Evolutionary conservation across 2,113 vertebrate genomes (phyloP).

Genomic region (Stigmatopora nigra): DNA sequence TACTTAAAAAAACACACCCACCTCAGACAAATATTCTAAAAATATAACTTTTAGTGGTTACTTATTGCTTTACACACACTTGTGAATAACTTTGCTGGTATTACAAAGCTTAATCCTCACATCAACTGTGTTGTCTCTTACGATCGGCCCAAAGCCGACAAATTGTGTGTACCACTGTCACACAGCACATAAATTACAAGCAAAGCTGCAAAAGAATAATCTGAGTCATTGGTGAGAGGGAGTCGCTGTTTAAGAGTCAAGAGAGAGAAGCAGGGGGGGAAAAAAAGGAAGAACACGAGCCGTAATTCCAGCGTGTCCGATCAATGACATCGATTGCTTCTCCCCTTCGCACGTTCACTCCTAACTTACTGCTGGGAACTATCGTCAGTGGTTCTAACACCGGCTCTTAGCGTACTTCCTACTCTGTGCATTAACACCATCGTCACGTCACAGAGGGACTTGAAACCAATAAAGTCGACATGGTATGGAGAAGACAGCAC

Average conservation of each 20-base stretch:
- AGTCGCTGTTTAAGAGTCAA: background rate
- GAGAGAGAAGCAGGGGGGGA: background rate
- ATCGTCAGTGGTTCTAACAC: background rate
- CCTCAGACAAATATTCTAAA: too few species aligned
- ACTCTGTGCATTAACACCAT: background rate
- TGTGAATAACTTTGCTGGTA: background rate
- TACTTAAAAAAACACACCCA: too few species aligned
- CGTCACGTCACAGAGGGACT: background rate
- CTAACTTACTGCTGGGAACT: slow-evolving; percentile 9
- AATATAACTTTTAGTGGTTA: background rate
- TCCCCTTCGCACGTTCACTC: slow-evolving; percentile 3
- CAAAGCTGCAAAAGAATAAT: background rate
- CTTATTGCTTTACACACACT: background rate
- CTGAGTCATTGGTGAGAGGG: background rate
- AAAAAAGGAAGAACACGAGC: slow-evolving; percentile 3
- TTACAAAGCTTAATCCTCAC: background rate
- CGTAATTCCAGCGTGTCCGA: background rate
- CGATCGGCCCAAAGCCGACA: background rate
- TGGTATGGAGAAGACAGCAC: background rate
- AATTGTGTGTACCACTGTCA: background rate
- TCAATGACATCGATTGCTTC: slow-evolving; percentile 5
- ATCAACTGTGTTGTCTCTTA: background rate
- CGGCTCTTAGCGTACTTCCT: background rate
- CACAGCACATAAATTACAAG: background rate
- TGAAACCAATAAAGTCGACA: background rate